Evolutionary conservation across 1,140 invertebrate genomes (phyloP).

Genomic region (Hyles euphorbiae): DNA sequence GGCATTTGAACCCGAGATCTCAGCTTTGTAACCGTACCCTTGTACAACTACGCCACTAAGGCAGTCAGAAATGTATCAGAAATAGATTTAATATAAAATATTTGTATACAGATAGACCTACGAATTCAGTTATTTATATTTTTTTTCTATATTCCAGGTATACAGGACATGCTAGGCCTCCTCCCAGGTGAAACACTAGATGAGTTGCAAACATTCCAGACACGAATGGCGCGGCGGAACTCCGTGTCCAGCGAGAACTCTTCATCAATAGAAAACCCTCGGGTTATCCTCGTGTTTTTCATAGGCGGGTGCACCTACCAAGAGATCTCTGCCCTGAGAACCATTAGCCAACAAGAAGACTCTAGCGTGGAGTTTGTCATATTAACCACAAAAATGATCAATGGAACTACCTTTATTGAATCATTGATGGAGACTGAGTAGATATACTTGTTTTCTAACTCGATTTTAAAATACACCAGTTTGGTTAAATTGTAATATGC

Average conservation of each 20-base stretch:
- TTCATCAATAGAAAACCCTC: constrained; percentile 79
- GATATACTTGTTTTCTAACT: neutral
- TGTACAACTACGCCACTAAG: too few relatives aligned
- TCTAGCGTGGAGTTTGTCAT: constrained; percentile 94
- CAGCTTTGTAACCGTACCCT: too few relatives aligned
- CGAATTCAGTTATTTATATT: too few relatives aligned
- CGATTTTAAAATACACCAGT: neutral
- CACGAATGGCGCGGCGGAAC: constrained; percentile 72
- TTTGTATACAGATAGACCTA: too few relatives aligned
- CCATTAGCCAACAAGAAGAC: constrained; percentile 94
- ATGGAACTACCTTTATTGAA: constrained; percentile 90
- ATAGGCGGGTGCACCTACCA: constrained; percentile 97
- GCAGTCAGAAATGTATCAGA: neutral
- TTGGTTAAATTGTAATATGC: neutral
- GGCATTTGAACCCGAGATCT: too few relatives aligned
- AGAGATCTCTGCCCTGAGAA: constrained; percentile 94
- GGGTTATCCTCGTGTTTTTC: constrained; percentile 94
- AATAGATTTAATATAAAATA: neutral
- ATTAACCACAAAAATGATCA: constrained; percentile 94
- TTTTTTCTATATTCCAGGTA: constrained; percentile 40
- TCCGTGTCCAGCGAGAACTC: constrained; percentile 81
- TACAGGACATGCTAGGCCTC: constrained; percentile 77
- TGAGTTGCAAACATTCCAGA: constrained; percentile 75
- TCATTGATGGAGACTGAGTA: constrained; percentile 80
- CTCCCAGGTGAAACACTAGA: constrained; percentile 78